phyloP scores from a whole-genome alignment of 2,888 invertebrate species.

The Crocallis elinguaria region DNA sequence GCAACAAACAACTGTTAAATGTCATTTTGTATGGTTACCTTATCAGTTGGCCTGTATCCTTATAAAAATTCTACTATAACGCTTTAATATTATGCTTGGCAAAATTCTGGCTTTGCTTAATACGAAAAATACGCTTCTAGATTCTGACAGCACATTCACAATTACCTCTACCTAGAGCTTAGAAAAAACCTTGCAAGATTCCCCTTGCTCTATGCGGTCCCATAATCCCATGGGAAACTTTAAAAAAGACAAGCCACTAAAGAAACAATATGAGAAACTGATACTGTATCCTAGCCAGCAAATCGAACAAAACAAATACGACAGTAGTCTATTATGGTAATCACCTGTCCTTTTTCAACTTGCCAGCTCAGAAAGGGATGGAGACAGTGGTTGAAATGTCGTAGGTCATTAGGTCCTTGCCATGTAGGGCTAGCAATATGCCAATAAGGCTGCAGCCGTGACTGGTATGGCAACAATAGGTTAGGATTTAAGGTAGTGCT shows the following conservation, averaged over 20 bases:
- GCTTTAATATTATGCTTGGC: too few relatives aligned
- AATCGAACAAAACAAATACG: constrained; percentile 80
- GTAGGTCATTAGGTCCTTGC: constrained; percentile 83
- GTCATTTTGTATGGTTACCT: too few relatives aligned
- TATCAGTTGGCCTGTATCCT: too few relatives aligned
- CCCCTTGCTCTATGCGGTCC: constrained; percentile 5
- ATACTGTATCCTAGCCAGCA: constrained; percentile 67
- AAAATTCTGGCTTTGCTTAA: too few relatives aligned
- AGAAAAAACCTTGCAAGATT: neutral
- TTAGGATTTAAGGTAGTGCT: constrained; percentile 50
- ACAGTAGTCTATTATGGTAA: constrained; percentile 79
- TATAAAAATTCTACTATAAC: too few relatives aligned
- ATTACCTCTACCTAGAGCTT: neutral
- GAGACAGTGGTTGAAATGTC: constrained; percentile 79
- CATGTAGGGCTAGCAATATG: constrained; percentile 81
- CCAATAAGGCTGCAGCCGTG: constrained; percentile 82
- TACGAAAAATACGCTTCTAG: neutral
- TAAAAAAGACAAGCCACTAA: constrained; percentile 38
- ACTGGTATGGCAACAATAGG: constrained; percentile 77
- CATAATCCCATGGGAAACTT: constrained; percentile 36
- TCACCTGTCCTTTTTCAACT: constrained; percentile 59
- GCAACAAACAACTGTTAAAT: too few relatives aligned
- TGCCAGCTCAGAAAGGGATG: constrained; percentile 56
- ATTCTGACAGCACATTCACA: neutral
- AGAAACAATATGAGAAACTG: constrained; percentile 64